Conservation (phyloP, 1,140 invertebrate genomes). For the Mycetomoellerius zeteki region DNA sequence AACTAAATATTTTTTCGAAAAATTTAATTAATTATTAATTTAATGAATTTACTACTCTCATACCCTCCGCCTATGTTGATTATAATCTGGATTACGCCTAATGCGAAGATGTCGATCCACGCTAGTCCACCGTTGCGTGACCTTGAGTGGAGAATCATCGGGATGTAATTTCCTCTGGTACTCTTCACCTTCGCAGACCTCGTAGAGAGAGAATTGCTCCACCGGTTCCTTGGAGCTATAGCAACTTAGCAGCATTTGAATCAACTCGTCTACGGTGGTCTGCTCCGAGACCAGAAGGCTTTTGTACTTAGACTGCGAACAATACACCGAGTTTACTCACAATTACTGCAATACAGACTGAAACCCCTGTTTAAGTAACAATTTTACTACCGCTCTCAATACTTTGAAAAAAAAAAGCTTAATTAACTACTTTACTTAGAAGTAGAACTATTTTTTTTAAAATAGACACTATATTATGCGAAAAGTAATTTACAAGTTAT, state of each 20-base stretch:
- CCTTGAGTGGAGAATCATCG: slow-evolving; percentile 94
- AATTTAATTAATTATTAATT: neutral
- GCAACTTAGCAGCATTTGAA: slow-evolving; percentile 94
- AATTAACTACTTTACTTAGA: neutral
- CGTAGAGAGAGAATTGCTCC: slow-evolving; percentile 95
- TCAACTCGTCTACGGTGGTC: slow-evolving; percentile 96
- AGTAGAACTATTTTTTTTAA: neutral
- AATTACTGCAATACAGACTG: neutral
- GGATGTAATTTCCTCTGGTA: slow-evolving; percentile 95
- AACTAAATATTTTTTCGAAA: neutral
- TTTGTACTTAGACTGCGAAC: slow-evolving; percentile 94
- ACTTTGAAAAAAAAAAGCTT: neutral
- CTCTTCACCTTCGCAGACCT: slow-evolving; percentile 91
- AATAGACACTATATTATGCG: neutral
- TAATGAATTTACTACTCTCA: neutral
- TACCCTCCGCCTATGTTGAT: slow-evolving; percentile 89
- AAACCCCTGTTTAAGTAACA: neutral
- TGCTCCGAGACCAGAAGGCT: slow-evolving; percentile 95
- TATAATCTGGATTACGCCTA: slow-evolving; percentile 92
- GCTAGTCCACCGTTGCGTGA: slow-evolving; percentile 92
- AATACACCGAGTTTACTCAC: slow-evolving; percentile 53
- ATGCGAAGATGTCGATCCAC: slow-evolving; percentile 92
- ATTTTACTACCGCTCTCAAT: neutral
- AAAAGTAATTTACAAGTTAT: neutral
- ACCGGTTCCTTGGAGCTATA: slow-evolving; percentile 94